phyloP scores from a whole-genome alignment of 2,888 invertebrate species.

The Pachycephus smyrnensis region DNA sequence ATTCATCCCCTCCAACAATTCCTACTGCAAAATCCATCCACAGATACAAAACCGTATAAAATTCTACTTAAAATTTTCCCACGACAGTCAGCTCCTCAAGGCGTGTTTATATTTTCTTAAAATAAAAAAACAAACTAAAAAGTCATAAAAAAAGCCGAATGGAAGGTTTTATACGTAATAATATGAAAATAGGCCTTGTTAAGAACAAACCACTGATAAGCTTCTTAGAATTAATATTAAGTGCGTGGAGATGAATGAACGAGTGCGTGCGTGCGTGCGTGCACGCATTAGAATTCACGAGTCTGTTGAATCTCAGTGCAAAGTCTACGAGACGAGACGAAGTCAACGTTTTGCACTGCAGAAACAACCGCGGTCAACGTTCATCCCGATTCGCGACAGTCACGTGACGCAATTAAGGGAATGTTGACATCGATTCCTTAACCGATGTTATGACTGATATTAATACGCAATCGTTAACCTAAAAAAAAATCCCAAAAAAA shows the following conservation, averaged over 20 bases:
- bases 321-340: constrained; percentile 31
- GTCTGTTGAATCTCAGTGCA: constrained; percentile 29
- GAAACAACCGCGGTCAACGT: constrained; percentile 37
- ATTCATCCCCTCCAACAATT: too few species aligned
- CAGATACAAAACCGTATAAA: too few species aligned
- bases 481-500: too few species aligned
- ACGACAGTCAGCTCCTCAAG: too few species aligned
- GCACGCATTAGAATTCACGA: constrained; percentile 16
- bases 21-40: too few species aligned
- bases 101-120: too few species aligned
- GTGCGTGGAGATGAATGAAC: not conserved
- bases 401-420: constrained; percentile 32
- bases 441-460: too few species aligned
- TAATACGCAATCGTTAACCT: too few species aligned
- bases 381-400: not conserved
- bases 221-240: not conserved
- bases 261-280: too few species aligned
- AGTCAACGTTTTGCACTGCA: constrained; percentile 36
- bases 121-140: constrained; percentile 9
- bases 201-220: not conserved
- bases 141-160: constrained; percentile 7
- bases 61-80: too few species aligned
- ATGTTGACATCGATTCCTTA: constrained; percentile 27
- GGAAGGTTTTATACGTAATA: not conserved
- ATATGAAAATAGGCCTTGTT: not conserved